Conservation (phyloP, 2,113 vertebrate species). For the Anas platyrhynchos region DNA sequence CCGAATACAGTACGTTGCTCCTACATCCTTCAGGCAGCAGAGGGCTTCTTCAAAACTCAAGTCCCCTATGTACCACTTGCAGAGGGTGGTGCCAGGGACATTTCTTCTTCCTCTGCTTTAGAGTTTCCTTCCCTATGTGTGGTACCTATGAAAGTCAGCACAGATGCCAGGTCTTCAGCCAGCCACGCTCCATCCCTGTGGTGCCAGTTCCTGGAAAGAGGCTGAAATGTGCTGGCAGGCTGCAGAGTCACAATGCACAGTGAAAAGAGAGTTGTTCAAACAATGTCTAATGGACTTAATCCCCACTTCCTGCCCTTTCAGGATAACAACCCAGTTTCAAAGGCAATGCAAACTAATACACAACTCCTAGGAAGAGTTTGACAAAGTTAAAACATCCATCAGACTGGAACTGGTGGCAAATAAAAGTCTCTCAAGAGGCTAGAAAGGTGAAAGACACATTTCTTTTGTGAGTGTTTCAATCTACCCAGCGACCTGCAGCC, state of each 20-base stretch:
- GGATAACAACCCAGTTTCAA: slow-evolving; percentile 17
- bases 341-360: slow-evolving; percentile 43
- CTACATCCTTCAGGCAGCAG: background rate
- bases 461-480: slow-evolving; percentile 2
- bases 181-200: background rate
- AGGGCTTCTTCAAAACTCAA: background rate
- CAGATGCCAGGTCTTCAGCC: slow-evolving; percentile 13
- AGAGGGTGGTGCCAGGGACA: background rate
- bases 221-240: slow-evolving; percentile 46
- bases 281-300: slow-evolving; percentile 55
- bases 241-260: background rate
- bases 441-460: slow-evolving; percentile 11
- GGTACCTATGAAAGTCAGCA: slow-evolving; percentile 20
- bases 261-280: slow-evolving; percentile 66
- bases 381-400: slow-evolving; percentile 42
- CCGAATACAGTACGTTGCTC: background rate
- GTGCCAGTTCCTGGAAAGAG: slow-evolving; percentile 65
- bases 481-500: background rate
- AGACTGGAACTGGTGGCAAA: slow-evolving; percentile 13
- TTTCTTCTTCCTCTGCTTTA: background rate
- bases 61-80: background rate
- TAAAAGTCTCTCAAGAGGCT: background rate
- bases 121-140: background rate
- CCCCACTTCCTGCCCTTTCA: slow-evolving; percentile 61
- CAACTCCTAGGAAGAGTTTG: slow-evolving; percentile 27